Evolutionary conservation across 2,888 invertebrate genomes (phyloP).

Genomic region (Drosophila leonis): DNA sequence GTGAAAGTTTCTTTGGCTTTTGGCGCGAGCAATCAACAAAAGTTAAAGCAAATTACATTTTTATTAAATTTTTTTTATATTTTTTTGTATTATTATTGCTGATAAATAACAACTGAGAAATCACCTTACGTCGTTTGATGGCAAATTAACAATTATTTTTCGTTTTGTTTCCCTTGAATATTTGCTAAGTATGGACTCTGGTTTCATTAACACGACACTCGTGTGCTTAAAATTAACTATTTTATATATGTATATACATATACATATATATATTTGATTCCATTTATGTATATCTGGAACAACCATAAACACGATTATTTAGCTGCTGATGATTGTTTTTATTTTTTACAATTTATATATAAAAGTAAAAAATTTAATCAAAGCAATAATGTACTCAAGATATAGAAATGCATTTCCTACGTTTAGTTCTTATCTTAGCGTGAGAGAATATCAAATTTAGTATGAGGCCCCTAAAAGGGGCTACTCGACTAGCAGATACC

Average conservation of each 20-base stretch:
- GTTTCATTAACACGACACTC: slow-evolving; percentile 33
- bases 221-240: slow-evolving; percentile 1
- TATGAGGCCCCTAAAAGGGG: background rate
- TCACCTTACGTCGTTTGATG: slow-evolving; percentile 16
- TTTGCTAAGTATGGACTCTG: slow-evolving; percentile 29
- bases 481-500: background rate
- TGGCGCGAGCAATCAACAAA: slow-evolving; percentile 18
- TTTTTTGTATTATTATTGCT: slow-evolving; percentile 8
- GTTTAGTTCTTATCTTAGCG: background rate
- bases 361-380: slow-evolving; percentile 5
- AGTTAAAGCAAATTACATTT: slow-evolving; percentile 22
- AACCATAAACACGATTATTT: background rate
- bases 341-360: background rate
- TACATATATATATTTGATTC: background rate
- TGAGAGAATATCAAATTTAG: background rate
- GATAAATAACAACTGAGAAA: slow-evolving; percentile 23
- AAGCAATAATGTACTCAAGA: background rate
- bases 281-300: background rate
- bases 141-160: slow-evolving; percentile 7
- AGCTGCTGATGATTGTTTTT: background rate
- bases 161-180: slow-evolving; percentile 26
- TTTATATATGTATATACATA: background rate
- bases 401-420: slow-evolving; percentile 17
- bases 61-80: slow-evolving; percentile 10
- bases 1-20: slow-evolving; percentile 16